Base-by-base conservation (phyloP, 2,888 invertebrate genomes). In the Cerastis rubricosa region DNA sequence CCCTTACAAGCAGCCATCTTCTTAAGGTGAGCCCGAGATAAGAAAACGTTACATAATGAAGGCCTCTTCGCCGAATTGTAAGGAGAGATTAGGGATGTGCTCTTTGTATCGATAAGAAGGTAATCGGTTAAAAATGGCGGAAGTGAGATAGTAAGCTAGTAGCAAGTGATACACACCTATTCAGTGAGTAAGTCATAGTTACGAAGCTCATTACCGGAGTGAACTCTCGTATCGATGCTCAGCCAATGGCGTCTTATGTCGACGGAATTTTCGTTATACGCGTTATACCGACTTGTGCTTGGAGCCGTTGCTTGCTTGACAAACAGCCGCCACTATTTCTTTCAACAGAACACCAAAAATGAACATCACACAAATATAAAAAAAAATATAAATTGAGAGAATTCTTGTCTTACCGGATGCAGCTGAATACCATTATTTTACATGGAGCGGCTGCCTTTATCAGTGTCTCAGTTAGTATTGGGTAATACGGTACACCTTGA, bases 1-100 rank as follows among this genome's bases (percentile, higher is more conserved):
- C 78, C 83, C 59, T 80, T 83, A 84, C 83, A 83, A 86, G 88
- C 84, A 86, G 88, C 89, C 86, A 85, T 80, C 84, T 82, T 87
- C 89, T 89, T 90, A 88, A 90, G 88, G 91, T 90, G 88, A 88
- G 88, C 86, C 80, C 64, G 76, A 92, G 93, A 93, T 93, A 93
- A 94, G 92, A 92, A 91, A 92, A 89, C 89, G 91, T 93, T 92
- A 93, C 91, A 92, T 93, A 93, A 93, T 93, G 92, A 93, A 92
- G 90, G 91, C 92, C 90, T 90, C 89, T 91, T 86, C 70, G 64
- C 85, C 85, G 88, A 90, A 91, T 90, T 88, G 90, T 88, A 66
- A 80, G 84, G 85, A 87, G 87, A 85, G 77, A 79, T 87, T 78
- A 87, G 82, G 68, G 85, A 65, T 76, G 84, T 57, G 45, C 76